phyloP scores from a whole-genome alignment of 1,140 invertebrate species.

The Ips nitidus region DNA sequence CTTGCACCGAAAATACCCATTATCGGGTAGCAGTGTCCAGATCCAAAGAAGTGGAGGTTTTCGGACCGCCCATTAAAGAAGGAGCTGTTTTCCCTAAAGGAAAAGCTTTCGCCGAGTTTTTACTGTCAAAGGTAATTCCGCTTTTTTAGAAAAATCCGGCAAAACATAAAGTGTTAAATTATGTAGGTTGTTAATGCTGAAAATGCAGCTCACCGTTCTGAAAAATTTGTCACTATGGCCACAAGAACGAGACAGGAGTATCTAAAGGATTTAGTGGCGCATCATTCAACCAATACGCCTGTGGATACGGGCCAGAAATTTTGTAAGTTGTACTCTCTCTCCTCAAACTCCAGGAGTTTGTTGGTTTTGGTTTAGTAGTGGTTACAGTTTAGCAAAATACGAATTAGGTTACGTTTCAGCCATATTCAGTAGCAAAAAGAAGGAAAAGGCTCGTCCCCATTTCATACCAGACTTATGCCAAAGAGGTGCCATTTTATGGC shows the following conservation, averaged over 20 bases:
- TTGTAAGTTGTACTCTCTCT: constrained; percentile 62
- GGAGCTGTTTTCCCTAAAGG: constrained; percentile 84
- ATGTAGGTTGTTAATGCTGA: constrained; percentile 88
- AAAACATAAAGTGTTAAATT: neutral
- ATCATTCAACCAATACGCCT: constrained; percentile 78
- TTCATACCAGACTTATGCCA: constrained; percentile 68
- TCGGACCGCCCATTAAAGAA: constrained; percentile 89
- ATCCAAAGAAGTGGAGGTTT: constrained; percentile 93
- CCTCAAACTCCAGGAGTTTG: neutral
- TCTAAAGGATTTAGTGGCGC: constrained; percentile 86
- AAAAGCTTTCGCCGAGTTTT: constrained; percentile 88
- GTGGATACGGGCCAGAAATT: constrained; percentile 88
- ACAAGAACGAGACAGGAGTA: constrained; percentile 94
- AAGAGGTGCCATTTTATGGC: constrained; percentile 77
- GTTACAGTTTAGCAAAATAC: constrained; percentile 18
- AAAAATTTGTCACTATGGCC: constrained; percentile 97
- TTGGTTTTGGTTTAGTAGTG: neutral
- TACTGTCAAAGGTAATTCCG: constrained; percentile 75
- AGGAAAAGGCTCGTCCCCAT: constrained; percentile 64
- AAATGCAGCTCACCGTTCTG: constrained; percentile 92
- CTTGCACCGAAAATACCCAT: constrained; percentile 85
- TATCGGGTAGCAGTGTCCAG: constrained; percentile 91
- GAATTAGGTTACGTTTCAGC: constrained; percentile 52
- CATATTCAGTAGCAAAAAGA: constrained; percentile 72
- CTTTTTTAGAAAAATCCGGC: neutral